Conservation (phyloP, 2,888 invertebrate genomes). For the Nezara viridula region DNA sequence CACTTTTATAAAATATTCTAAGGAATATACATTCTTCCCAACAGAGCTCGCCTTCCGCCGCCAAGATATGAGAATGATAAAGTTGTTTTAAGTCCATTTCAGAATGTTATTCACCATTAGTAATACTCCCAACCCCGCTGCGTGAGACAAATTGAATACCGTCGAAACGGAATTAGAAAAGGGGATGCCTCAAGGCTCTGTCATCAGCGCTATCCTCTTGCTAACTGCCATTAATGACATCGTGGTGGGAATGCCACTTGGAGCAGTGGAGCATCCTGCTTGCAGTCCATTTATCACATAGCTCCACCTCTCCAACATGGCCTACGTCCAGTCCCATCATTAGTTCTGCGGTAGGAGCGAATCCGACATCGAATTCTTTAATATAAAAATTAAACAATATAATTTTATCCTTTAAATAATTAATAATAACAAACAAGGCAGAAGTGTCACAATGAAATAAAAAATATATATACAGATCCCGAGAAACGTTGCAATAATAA, state of each 20-base stretch:
- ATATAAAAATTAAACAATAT: background rate
- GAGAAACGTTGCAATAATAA: no score
- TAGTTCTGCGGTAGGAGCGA: background rate
- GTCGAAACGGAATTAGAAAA: constrained; percentile 2
- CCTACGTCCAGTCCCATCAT: background rate
- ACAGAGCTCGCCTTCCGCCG: no score
- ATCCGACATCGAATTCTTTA: background rate
- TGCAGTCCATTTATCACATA: constrained; percentile 40
- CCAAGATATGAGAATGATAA: background rate
- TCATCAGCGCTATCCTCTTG: constrained; percentile 1
- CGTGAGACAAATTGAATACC: background rate
- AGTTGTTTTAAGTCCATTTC: background rate
- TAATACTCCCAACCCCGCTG: background rate
- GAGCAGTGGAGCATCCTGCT: background rate
- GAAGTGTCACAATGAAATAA: no score
- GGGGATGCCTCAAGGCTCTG: constrained; percentile 21
- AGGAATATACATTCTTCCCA: no score
- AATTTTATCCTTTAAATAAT: no score
- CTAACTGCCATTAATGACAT: constrained; percentile 38
- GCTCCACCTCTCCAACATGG: constrained; percentile 23
- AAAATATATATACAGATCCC: no score
- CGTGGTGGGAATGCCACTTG: background rate
- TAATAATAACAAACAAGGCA: no score
- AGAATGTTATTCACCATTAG: constrained; percentile 2
- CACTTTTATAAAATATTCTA: no score